These are phyloP conservation scores for Thalassoma bifasciatum DNA, from an alignment of 2,113 vertebrate species.

Conservation along the genomic window DNA sequence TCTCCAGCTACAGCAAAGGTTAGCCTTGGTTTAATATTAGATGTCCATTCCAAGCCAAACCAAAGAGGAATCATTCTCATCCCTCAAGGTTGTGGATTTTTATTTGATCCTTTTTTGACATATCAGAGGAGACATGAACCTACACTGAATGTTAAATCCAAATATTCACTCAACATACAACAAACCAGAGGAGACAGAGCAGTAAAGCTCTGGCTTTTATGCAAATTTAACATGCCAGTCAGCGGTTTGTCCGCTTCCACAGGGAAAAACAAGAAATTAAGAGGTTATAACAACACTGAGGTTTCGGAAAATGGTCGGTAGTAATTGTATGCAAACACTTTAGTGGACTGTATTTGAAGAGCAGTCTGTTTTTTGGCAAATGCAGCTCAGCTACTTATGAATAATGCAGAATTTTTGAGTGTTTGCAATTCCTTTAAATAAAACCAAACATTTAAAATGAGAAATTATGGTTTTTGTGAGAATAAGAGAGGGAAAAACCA, in stretches of 20 bases:
- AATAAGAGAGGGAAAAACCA: background rate
- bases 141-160: constrained; percentile 28
- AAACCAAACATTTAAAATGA: constrained; percentile 13
- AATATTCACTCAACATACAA: constrained; percentile 24
- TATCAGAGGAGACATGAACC: constrained; percentile 51
- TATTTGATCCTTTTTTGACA: constrained; percentile 43
- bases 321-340: constrained; percentile 57
- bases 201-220: constrained; percentile 30
- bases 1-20: constrained; percentile 55
- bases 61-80: constrained; percentile 34
- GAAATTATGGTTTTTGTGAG: constrained; percentile 9
- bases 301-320: constrained; percentile 61
- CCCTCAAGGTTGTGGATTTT: constrained; percentile 60
- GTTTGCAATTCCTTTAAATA: constrained; percentile 35
- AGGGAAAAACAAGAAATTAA: constrained; percentile 54
- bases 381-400: constrained; percentile 38
- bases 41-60: constrained; percentile 58
- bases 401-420: constrained; percentile 36
- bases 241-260: constrained; percentile 37
- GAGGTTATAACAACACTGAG: constrained; percentile 51
- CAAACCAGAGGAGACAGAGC: constrained; percentile 32
- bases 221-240: constrained; percentile 27
- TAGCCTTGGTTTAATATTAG: constrained; percentile 61
- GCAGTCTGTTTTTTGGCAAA: constrained; percentile 60
- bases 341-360: constrained; percentile 54